phyloP scores from a whole-genome alignment of 2,888 invertebrate species.

The Synergus japonicus region DNA sequence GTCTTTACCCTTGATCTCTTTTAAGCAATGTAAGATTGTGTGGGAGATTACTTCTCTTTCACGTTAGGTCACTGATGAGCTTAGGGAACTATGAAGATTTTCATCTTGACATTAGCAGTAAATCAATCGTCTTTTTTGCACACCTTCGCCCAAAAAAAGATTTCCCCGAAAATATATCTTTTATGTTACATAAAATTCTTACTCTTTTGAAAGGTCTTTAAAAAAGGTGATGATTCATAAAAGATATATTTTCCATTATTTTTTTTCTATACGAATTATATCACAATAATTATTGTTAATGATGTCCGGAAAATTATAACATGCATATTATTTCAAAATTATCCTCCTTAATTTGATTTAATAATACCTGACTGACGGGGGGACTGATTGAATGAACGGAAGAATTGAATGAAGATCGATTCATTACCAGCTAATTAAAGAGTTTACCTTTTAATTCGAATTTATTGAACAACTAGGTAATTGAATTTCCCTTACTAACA shows the following conservation, averaged over 20 bases:
- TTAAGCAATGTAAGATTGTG: constrained; percentile 34
- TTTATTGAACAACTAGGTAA: background rate
- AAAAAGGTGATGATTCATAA: background rate
- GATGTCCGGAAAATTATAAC: background rate
- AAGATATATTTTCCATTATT: background rate
- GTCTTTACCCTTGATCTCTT: constrained; percentile 44
- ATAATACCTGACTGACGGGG: no score
- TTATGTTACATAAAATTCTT: background rate
- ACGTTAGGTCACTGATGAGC: constrained; percentile 23
- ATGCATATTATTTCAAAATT: background rate
- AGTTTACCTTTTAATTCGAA: background rate
- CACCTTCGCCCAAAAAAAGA: background rate
- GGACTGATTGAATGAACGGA: background rate
- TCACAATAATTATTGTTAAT: background rate
- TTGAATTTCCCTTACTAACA: background rate
- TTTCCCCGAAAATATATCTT: background rate
- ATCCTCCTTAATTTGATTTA: background rate
- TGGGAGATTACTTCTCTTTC: constrained; percentile 27
- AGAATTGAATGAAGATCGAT: background rate
- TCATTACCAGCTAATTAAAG: background rate
- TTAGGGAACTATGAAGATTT: constrained; percentile 23
- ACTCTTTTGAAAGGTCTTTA: background rate
- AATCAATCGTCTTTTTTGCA: constrained; percentile 24
- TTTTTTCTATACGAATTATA: background rate
- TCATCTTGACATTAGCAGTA: constrained; percentile 12